phyloP scores from a whole-genome alignment of 2,797 vertebrate genomes.

The Morus bassanus region DNA sequence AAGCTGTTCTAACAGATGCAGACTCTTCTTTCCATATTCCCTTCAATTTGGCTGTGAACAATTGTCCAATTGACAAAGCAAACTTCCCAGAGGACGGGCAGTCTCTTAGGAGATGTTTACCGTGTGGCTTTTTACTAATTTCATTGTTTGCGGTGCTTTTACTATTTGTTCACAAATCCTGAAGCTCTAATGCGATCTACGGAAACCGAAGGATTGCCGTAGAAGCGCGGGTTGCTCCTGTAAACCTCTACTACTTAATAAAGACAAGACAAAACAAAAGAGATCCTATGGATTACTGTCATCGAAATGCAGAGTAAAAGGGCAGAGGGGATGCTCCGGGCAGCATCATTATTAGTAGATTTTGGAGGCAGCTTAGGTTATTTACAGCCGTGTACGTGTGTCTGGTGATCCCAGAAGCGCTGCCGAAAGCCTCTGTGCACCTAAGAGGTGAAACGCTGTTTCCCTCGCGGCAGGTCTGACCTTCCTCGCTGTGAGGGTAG shows the following conservation, averaged over 20 bases:
- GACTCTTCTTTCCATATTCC: accelerated
- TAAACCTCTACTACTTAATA: background rate
- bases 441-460: accelerated
- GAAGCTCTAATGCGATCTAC: accelerated
- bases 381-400: background rate
- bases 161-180: too few species aligned
- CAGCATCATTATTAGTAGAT: background rate
- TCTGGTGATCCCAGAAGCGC: background rate
- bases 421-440: background rate
- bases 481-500: background rate
- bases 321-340: background rate
- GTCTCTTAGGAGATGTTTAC: accelerated
- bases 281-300: background rate
- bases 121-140: accelerated
- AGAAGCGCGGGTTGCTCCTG: background rate
- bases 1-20: accelerated
- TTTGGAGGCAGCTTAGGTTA: background rate
- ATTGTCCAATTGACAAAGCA: accelerated
- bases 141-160: background rate
- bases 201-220: background rate
- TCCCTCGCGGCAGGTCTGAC: background rate
- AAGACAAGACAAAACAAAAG: background rate
- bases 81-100: accelerated
- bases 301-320: accelerated
- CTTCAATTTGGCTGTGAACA: accelerated